These are phyloP conservation scores for Pristionchus mayeri DNA, from an alignment of 2,888 invertebrate species.

Conservation along the genomic window DNA sequence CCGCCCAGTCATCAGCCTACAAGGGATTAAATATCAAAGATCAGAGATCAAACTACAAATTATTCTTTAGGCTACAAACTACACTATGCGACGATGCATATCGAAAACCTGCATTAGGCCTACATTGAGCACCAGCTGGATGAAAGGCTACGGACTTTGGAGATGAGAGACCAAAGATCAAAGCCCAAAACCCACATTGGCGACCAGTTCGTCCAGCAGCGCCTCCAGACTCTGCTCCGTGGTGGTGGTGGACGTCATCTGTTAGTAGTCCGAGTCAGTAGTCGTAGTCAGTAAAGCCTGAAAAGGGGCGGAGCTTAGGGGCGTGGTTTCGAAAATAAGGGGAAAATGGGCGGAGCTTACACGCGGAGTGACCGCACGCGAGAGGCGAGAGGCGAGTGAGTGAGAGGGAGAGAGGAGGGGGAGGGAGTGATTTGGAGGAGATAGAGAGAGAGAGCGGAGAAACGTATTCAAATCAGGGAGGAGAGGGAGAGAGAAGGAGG, in stretches of 20 bases:
- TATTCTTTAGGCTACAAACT: too few species aligned
- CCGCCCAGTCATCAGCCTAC: conserved; percentile 46
- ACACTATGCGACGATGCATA: too few species aligned
- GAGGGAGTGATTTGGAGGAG: neutral
- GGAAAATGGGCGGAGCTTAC: neutral
- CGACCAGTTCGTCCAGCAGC: conserved; percentile 17
- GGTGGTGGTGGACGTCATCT: neutral
- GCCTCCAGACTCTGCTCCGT: conserved; percentile 42
- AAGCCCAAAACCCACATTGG: conserved; percentile 27
- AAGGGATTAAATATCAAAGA: conserved; percentile 39
- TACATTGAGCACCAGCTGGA: too few species aligned
- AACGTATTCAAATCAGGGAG: neutral
- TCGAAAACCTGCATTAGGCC: too few species aligned
- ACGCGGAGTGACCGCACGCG: conserved; percentile 1
- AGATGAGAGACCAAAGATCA: conserved; percentile 14
- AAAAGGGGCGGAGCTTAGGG: conserved; percentile 27
- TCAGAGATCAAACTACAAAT: neutral
- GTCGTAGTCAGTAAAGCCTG: conserved; percentile 1
- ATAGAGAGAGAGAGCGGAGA: too few species aligned
- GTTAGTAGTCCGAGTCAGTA: neutral
- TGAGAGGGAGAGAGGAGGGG: neutral
- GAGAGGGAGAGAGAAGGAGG: neutral
- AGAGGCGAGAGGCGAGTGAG: neutral
- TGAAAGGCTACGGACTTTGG: neutral
- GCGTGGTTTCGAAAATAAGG: neutral